Base-by-base conservation (phyloP, 2,797 vertebrate species). In the Gallinago nigripennis region DNA sequence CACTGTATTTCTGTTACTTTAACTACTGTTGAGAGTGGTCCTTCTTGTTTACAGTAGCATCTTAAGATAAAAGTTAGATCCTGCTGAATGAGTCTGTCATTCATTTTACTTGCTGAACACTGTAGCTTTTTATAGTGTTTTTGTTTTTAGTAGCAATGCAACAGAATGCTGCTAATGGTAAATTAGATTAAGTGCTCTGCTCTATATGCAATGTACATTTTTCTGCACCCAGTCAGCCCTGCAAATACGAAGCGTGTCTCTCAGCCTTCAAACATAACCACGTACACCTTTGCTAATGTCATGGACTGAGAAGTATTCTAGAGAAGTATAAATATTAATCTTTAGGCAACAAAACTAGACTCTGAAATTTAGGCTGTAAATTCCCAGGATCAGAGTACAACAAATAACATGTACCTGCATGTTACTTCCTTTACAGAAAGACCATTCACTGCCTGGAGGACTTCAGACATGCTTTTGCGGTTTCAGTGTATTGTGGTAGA, bases 121-220 rank as follows among this genome's bases (percentile, higher is more conserved):
- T 12, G 4, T 24, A 58, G 41, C 19, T 84, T 85, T 92, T 68
- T 21, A 23, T 39, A 30, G n/a, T 45, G 15, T 20, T 35, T 33
- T 68, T 37, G 17, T 39, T 66, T 53, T 48, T 10, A 33, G 21
- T 65, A 70, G 16, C 56, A 71, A 16, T 12, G 25, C 37, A 71
- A 17, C 4, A 12, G 31, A 69, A 14, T 39, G 39, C 39, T 39
- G 39, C 39, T 39, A 39, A 39, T 39, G 39, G 39, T 39, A 39
- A 80, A n/a, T 94, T 43, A 58, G 33, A 25, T 16, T 8, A 20
- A 18, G 50, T 86, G 25, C 21, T 41, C 24, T 46, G 69, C 21
- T 63, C 41, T 17, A 2, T 63, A 9, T 24, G 23, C n/a, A 25
- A 0, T 6, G 2, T 56, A 14, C 4, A 1, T 65, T 57, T 72